A percentile compares a stretch with the other conserved stretches of the same genome.
Evolutionary conservation across 2,113 vertebrate species (phyloP).

Genomic region (Cygnus atratus): DNA sequence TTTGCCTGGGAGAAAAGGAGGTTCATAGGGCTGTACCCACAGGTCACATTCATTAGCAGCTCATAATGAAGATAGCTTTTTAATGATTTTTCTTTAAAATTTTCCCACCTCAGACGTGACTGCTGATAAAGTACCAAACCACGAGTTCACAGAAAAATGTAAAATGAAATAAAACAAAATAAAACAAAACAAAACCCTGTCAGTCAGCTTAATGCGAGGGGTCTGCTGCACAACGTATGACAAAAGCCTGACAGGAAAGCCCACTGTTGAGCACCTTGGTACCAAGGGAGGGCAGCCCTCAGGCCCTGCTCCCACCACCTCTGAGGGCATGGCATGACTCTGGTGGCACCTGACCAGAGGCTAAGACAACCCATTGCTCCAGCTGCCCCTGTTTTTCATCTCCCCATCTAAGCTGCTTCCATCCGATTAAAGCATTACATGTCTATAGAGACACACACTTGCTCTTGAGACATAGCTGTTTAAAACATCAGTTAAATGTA

Average conservation of each 20-base stretch:
- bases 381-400: neutral
- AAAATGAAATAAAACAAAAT: neutral
- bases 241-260: neutral
- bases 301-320: neutral
- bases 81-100: neutral
- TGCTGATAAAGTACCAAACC: neutral
- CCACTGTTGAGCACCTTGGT: neutral
- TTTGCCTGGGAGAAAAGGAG: neutral
- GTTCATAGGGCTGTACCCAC: neutral
- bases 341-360: neutral
- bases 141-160: neutral
- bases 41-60: neutral
- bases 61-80: neutral
- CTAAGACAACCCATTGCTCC: neutral
- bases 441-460: neutral
- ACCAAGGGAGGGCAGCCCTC: neutral
- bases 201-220: neutral
- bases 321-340: neutral
- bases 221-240: neutral
- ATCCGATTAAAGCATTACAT: neutral
- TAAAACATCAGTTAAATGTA: neutral
- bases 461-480: neutral
- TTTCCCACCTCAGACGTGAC: rapidly evolving
- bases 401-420: neutral
- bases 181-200: neutral